phyloP scores from a whole-genome alignment of 2,113 vertebrate genomes.

The Pao palembangensis region DNA sequence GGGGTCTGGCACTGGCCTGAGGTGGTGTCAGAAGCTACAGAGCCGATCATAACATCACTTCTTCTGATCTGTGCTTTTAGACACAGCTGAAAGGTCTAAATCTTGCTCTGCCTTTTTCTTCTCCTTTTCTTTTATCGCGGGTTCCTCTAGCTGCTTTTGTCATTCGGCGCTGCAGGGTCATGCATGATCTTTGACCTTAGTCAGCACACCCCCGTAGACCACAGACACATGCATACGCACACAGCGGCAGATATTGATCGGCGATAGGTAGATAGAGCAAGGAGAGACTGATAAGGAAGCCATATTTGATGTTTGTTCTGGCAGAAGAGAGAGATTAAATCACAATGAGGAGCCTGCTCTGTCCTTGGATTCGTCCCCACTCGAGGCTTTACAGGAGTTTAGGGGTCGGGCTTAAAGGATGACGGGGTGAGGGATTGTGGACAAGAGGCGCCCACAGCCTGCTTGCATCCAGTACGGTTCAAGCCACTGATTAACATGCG shows the following conservation, averaged over 20 bases:
- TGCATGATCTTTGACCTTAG: conserved; percentile 68
- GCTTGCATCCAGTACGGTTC: conserved; percentile 55
- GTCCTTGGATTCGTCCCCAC: conserved; percentile 68
- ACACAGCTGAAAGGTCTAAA: conserved; percentile 34
- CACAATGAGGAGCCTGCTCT: conserved; percentile 63
- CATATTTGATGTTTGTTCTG: conserved; percentile 72
- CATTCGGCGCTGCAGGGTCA: conserved; percentile 63
- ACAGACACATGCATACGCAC: conserved; percentile 31
- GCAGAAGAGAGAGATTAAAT: conserved; percentile 65
- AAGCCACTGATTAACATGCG: conserved; percentile 59
- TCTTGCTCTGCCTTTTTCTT: conserved; percentile 14
- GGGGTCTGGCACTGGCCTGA: conserved; percentile 12
- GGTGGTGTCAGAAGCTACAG: conserved; percentile 31
- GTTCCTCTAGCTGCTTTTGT: conserved; percentile 62
- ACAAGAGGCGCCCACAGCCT: conserved; percentile 43
- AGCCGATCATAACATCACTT: conserved; percentile 33
- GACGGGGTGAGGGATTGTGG: conserved; percentile 58
- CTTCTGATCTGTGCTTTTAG: conserved; percentile 47
- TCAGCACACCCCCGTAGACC: conserved; percentile 58
- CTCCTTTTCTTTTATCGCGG: conserved; percentile 51
- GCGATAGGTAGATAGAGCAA: conserved; percentile 62
- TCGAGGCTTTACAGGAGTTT: conserved; percentile 59
- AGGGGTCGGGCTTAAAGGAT: conserved; percentile 60
- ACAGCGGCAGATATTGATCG: conserved; percentile 63
- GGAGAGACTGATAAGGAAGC: conserved; percentile 65